Evolutionary conservation across 2,797 vertebrate species (phyloP).

Genomic region (Emys orbicularis): DNA sequence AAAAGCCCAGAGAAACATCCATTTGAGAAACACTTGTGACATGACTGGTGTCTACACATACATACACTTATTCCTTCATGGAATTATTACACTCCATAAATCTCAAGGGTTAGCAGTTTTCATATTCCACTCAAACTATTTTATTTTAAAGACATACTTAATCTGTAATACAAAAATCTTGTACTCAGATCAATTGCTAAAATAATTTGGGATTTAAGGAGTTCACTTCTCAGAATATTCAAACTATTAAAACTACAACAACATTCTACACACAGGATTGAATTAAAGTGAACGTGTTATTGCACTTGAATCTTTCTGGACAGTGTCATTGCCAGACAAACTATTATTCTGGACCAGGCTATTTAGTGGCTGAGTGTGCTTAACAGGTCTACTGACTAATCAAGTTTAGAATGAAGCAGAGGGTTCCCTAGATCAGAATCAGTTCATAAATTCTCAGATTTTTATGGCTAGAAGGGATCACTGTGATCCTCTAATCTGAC

Average conservation of each 20-base stretch:
- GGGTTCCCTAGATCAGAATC: too few relatives aligned
- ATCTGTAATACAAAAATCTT: background rate
- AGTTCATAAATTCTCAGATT: background rate
- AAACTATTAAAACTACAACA: background rate
- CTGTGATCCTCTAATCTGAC: too few relatives aligned
- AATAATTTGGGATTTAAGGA: background rate
- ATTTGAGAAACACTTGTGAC: rapidly evolving
- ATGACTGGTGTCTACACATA: background rate
- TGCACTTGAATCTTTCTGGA: background rate
- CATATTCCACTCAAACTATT: background rate
- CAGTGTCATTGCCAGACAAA: background rate
- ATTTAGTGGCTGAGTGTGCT: background rate
- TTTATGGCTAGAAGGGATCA: background rate
- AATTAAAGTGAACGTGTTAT: background rate
- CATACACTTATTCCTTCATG: rapidly evolving
- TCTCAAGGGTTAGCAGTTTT: background rate
- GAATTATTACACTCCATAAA: background rate
- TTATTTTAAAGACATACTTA: background rate
- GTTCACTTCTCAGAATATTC: background rate
- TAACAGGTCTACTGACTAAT: too few relatives aligned
- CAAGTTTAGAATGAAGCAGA: too few relatives aligned
- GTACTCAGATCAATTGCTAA: background rate
- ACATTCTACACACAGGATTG: background rate
- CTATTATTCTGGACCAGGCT: background rate
- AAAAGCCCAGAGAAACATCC: background rate